Evolutionary conservation across 2,113 vertebrate genomes (phyloP).

Genomic region (Strigops habroptila): DNA sequence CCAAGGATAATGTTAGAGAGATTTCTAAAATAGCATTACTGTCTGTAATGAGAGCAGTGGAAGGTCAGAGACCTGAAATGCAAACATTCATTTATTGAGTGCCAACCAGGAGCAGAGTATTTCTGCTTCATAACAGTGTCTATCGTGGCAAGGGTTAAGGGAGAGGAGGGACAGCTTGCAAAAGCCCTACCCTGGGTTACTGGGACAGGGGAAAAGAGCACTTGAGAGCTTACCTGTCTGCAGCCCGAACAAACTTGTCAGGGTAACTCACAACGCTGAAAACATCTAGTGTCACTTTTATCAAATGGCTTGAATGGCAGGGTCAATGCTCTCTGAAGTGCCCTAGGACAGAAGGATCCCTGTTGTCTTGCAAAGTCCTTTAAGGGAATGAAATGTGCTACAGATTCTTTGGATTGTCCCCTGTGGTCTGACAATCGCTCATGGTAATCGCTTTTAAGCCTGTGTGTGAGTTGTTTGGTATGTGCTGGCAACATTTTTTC

Average conservation of each 20-base stretch:
- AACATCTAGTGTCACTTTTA: not conserved
- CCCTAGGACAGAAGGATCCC: not conserved
- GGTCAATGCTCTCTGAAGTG: not conserved
- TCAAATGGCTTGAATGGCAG: fast-evolving
- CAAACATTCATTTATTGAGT: fast-evolving
- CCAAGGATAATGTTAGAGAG: not conserved
- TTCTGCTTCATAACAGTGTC: not conserved
- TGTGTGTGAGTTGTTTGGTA: fast-evolving
- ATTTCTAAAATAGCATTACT: not conserved
- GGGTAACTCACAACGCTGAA: not conserved
- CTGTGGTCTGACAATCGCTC: fast-evolving
- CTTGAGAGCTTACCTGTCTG: not conserved
- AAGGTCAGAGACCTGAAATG: not conserved
- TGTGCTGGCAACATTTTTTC: fast-evolving
- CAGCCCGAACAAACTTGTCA: not conserved
- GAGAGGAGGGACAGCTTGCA: not conserved
- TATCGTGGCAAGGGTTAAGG: not conserved
- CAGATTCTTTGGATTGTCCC: not conserved
- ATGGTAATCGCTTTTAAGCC: fast-evolving
- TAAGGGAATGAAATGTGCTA: not conserved
- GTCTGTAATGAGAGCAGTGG: not conserved
- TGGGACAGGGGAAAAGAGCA: too few relatives aligned
- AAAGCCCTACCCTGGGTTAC: fast-evolving
- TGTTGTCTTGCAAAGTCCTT: not conserved
- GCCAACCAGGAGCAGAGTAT: fast-evolving